Base-by-base conservation (phyloP, 1,140 invertebrate species). In the Bombyx mandarina region DNA sequence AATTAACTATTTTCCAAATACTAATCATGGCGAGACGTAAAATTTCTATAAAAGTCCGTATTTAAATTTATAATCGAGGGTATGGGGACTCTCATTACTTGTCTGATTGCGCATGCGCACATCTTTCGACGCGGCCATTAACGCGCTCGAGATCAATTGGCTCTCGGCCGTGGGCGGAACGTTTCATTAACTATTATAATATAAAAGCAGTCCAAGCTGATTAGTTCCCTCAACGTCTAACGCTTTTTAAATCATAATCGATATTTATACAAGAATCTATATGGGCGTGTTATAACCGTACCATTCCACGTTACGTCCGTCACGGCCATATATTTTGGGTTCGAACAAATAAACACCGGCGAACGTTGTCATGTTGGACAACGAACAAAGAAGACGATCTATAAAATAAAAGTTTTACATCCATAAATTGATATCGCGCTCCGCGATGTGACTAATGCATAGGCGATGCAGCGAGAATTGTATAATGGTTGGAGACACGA, bases 181-280 rank as follows among this genome's bases (percentile, higher is more conserved):
- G 66, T 72, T 82, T 79, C 79, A 82, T 86, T 86, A 81, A 81
- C 68, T 75, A 75, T 78, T 82, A 80, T 74, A 86, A 78, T 74
- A 76, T 75, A 71, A 82, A 81, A 79, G 66, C 68, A 76, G 71
- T 71, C 73, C 65, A 64, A 77, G 68, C 71, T 79, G 71, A 81
- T 82, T 77, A 82, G 75, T 75, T 75, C 67, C 65, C 71, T 71
- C 60, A 63, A 65, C 52, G 52, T 63, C 65, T 62, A 62, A 70
- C 52, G 61, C 58, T 66, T 60, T 69, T 69, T 67, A 59, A 54
- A 57, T 58, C 62, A 59, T 59, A 66, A 67, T 66, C 60, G 54
- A 61, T 71, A 65, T 66, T 65, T 61, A 65, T 67, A 67, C 48
- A 63, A 56, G 48, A 67, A 66, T 67, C 49, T 54, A 61, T 56